These are phyloP conservation scores for Falco peregrinus DNA, from an alignment of 2,797 vertebrate species.

Conservation along the genomic window DNA sequence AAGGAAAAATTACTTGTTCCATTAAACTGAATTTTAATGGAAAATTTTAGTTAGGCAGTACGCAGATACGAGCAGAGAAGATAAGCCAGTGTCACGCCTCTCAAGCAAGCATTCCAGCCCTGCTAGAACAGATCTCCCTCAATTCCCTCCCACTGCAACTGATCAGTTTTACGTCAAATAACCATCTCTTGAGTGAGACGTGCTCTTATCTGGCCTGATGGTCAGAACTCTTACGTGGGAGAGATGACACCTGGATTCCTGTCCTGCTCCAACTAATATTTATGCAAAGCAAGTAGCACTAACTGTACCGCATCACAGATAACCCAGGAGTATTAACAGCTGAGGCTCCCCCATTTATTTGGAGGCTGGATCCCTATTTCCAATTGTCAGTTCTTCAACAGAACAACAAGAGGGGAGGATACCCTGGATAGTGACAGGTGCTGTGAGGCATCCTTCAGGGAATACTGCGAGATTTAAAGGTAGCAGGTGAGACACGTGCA, in stretches of 20 bases:
- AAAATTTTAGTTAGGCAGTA: neutral
- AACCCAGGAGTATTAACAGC: neutral
- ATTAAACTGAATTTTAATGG: neutral
- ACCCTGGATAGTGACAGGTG: neutral
- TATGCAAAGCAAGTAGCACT: neutral
- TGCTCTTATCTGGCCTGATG: neutral
- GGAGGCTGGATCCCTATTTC: neutral
- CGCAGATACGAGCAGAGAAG: neutral
- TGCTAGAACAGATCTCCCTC: neutral
- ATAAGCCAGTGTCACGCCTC: neutral
- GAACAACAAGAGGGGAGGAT: neutral
- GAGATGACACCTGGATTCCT: neutral
- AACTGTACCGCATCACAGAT: neutral
- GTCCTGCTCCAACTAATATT: neutral
- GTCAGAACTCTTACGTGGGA: neutral
- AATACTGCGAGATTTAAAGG: neutral
- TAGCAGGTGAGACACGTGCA: fast-evolving
- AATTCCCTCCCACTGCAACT: neutral
- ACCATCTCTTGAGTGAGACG: neutral
- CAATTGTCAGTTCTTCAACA: neutral
- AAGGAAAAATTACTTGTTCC: neutral
- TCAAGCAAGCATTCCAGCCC: neutral
- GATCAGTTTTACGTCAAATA: neutral
- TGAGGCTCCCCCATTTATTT: neutral
- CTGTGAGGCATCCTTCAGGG: neutral